Evolutionary conservation across 2,888 invertebrate species (phyloP), one percentile per base, ranked within the genome.

Genomic region (Nebria brevicollis): DNA sequence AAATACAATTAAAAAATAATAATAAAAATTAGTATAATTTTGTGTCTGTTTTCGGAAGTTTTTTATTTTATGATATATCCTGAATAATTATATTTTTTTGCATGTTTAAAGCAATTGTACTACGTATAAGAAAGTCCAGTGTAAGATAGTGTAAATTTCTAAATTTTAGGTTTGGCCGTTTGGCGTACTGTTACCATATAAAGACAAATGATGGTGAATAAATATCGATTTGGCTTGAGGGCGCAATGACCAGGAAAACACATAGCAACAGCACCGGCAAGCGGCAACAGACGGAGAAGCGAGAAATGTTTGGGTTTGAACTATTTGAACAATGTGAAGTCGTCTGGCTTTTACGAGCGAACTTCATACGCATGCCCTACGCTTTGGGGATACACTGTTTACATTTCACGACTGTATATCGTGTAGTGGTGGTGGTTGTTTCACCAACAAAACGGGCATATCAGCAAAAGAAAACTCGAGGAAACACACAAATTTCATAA

Each of bases 311-410:
- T 78, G 78, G 78, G 34, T 72, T 77, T 73, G 26, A 78, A 78
- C 78, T 78, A 78, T 78, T 78, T 78, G 78, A 72, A 78, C 78
- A 73, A 66, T 72, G 78, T 42, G 41, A 78, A 78, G 72, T 78
- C 70, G 70, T 70, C 70, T 70, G 26, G 15, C 15, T 0, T 70
- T 70, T 70, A 70, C 70, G 70, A 70, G 70, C 70, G 11, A 70
- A 70, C 70, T 70, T 70, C 70, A 70, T 25, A 70, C 70, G 70
- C 70, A 70, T 70, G 70, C 34, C 26, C 70, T 25, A 70, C 25
- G 25, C 66, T 66, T 25, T 25, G 34, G 11, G 34, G 70, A 26
- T 8, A 66, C 70, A 34, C 20, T 70, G 70, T 70, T 70, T 70
- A 70, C 70, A 70, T 70, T 70, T 70, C 70, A 54, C 54, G 54